These are phyloP conservation scores for Metopia argyrocephala DNA, from an alignment of 2,888 invertebrate genomes.

Conservation along the genomic window DNA sequence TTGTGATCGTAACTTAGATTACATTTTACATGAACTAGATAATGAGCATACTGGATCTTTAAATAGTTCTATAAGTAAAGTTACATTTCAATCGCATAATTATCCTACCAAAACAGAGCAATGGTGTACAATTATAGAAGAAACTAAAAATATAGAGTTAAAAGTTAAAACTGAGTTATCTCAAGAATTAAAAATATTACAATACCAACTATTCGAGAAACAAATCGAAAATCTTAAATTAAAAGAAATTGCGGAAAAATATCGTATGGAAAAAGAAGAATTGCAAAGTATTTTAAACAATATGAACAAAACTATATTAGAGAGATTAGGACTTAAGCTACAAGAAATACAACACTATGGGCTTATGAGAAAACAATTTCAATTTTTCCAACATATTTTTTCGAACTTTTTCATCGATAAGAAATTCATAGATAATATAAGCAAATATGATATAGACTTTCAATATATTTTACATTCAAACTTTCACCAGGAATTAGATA, in stretches of 20 bases:
- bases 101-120: conserved; percentile 3
- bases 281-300: conserved; percentile 38
- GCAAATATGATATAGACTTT: conserved; percentile 66
- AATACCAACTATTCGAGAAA: conserved; percentile 65
- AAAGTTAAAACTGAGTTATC: conserved; percentile 60
- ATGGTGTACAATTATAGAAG: conserved; percentile 18
- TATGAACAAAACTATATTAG: conserved; percentile 51
- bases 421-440: conserved; percentile 53
- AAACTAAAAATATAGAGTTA: conserved; percentile 55
- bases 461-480: conserved; percentile 57
- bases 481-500: conserved; percentile 54
- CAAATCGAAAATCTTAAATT: conserved; percentile 67
- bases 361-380: conserved; percentile 31
- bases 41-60: conserved; percentile 28
- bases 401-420: conserved; percentile 52
- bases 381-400: conserved; percentile 62
- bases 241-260: conserved; percentile 64
- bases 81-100: conserved; percentile 39
- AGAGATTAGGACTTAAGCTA: conserved; percentile 44
- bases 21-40: conserved; percentile 65
- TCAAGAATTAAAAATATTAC: conserved; percentile 63
- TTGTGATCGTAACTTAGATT: conserved; percentile 66
- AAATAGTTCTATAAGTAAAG: neutral
- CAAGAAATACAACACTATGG: conserved; percentile 44
- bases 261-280: conserved; percentile 39